These are phyloP conservation scores for Brachylomia viminalis DNA, from an alignment of 2,888 invertebrate genomes.

Conservation along the genomic window DNA sequence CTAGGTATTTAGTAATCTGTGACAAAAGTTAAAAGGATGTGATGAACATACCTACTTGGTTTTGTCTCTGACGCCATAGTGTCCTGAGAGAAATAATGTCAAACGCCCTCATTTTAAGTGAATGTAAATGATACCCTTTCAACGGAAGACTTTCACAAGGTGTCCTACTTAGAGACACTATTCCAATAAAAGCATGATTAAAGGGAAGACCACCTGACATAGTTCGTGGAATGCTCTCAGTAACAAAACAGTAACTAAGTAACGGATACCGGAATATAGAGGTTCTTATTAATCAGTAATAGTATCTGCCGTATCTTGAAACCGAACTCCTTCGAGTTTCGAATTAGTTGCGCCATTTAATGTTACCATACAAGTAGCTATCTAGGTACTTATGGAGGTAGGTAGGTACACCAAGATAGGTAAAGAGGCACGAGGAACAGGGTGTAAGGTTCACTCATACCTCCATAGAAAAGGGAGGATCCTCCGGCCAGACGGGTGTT, in stretches of 20 bases:
- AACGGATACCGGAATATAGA: constrained; percentile 27
- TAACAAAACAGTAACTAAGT: constrained; percentile 5
- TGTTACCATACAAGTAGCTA: background rate
- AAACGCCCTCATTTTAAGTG: no score
- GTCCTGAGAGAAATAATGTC: background rate
- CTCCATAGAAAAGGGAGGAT: no score
- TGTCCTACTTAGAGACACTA: background rate
- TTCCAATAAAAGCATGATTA: constrained; percentile 7
- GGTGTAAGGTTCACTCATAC: no score
- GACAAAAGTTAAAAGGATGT: background rate
- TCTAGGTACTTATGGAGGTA: background rate
- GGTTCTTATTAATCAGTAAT: constrained; percentile 38
- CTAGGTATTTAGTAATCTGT: no score
- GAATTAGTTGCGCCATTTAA: constrained; percentile 4
- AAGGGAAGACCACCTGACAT: constrained; percentile 2
- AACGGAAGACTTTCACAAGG: background rate
- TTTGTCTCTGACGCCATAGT: background rate
- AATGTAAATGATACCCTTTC: constrained; percentile 5
- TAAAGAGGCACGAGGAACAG: no score
- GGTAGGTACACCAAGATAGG: background rate
- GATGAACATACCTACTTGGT: background rate
- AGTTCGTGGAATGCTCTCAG: background rate
- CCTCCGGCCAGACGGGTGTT: no score
- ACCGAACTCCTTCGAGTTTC: constrained; percentile 35
- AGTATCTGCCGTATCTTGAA: constrained; percentile 39